These are phyloP conservation scores for Ceyx erithaca DNA, from an alignment of 2,797 vertebrate genomes.

Conservation along the genomic window DNA sequence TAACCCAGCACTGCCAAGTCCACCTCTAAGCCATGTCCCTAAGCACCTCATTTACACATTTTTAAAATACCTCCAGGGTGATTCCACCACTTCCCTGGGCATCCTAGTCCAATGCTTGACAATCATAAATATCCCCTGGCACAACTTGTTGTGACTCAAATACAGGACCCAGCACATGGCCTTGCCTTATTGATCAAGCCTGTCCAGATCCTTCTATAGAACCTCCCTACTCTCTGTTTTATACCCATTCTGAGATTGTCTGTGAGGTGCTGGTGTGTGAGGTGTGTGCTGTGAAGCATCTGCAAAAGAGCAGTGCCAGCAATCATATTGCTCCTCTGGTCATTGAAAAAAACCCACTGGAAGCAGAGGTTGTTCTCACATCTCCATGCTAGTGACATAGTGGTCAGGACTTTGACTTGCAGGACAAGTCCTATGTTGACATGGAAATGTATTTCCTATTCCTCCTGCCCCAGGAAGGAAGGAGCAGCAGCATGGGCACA, in stretches of 20 bases:
- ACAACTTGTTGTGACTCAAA: background rate
- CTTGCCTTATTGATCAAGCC: background rate
- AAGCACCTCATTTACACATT: too few species aligned
- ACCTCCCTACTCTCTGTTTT: background rate
- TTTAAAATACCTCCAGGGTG: too few species aligned
- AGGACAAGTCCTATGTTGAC: background rate
- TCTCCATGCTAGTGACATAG: background rate
- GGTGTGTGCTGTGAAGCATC: background rate
- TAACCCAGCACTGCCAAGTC: background rate
- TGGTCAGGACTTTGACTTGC: background rate
- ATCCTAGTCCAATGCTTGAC: background rate
- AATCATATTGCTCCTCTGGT: background rate
- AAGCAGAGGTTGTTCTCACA: background rate
- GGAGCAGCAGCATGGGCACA: fast-evolving
- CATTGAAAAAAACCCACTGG: background rate
- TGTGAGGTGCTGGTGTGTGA: background rate
- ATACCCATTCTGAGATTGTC: background rate
- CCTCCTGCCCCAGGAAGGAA: background rate
- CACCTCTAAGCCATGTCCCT: too few species aligned
- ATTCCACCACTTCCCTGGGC: background rate
- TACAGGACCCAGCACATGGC: background rate
- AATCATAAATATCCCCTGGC: background rate
- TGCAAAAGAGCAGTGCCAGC: background rate
- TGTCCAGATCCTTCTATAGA: background rate
- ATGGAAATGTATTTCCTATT: background rate